A percentile compares a stretch with the other conserved stretches of the same genome.
Conservation (phyloP, 2,113 vertebrate genomes). For the Zosterops lateralis region DNA sequence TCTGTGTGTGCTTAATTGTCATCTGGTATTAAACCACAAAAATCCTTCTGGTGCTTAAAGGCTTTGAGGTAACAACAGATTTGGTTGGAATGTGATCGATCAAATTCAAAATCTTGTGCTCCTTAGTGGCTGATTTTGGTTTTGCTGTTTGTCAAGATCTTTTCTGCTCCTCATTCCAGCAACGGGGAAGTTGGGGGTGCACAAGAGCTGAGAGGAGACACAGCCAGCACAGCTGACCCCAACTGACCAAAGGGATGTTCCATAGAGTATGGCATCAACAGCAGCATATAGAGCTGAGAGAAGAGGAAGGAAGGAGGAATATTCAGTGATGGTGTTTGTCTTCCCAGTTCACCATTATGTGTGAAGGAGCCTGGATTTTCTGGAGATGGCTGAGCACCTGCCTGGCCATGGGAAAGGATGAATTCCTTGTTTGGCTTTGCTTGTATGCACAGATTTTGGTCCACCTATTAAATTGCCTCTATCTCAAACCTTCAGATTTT, state of each 20-base stretch:
- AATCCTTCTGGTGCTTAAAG: neutral
- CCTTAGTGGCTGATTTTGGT: neutral
- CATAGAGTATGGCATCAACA: neutral
- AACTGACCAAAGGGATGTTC: neutral
- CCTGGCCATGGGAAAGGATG: neutral
- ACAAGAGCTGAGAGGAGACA: neutral
- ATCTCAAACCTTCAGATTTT: neutral
- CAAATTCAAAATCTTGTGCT: neutral
- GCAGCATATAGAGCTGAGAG: neutral
- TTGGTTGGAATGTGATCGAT: neutral
- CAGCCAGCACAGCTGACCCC: neutral
- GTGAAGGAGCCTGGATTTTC: neutral
- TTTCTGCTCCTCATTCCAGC: neutral
- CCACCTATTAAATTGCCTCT: neutral
- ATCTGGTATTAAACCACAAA: neutral
- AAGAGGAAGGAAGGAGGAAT: neutral
- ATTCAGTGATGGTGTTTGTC: accelerated
- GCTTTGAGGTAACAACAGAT: neutral
- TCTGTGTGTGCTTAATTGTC: neutral
- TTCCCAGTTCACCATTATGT: neutral
- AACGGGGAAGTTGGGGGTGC: accelerated
- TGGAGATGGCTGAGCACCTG: neutral
- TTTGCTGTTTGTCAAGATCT: neutral
- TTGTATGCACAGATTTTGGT: neutral
- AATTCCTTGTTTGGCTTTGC: neutral